phyloP scores from a whole-genome alignment of 2,797 vertebrate genomes.

The Iguana delicatissima region DNA sequence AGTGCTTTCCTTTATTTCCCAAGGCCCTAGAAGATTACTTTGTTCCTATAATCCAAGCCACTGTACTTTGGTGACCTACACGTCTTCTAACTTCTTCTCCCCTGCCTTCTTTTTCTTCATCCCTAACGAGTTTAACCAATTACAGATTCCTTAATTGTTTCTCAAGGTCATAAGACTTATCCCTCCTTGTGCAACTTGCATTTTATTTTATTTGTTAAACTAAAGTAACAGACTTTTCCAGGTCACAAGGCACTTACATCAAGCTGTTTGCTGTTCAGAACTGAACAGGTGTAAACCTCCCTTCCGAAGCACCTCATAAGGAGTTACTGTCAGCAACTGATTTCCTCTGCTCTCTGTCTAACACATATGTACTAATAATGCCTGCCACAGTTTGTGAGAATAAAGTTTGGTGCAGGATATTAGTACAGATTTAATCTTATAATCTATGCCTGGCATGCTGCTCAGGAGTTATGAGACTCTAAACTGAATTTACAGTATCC shows the following conservation, averaged over 20 bases:
- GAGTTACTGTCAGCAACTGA: background rate
- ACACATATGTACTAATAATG: background rate
- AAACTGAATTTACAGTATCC: too few relatives aligned
- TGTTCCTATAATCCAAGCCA: background rate
- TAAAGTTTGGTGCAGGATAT: background rate
- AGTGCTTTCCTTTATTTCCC: background rate
- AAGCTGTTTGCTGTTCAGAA: background rate
- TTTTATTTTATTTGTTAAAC: constrained; percentile 1
- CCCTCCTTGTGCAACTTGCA: background rate
- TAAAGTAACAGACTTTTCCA: background rate
- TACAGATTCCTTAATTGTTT: background rate
- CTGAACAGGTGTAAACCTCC: background rate
- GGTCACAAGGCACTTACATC: too few relatives aligned
- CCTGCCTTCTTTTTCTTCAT: background rate
- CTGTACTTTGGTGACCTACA: background rate
- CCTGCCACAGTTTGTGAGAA: background rate
- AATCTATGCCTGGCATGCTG: background rate
- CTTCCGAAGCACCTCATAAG: background rate
- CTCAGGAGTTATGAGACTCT: too few relatives aligned
- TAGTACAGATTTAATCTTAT: background rate
- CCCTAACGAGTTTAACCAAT: too few relatives aligned
- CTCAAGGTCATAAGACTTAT: background rate
- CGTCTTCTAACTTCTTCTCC: background rate
- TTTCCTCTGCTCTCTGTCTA: background rate
- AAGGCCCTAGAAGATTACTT: background rate